Percentiles rank a stretch among this genome's conserved stretches.
Conservation (phyloP, 2,888 invertebrate genomes). For the Coelinius sp. region DNA sequence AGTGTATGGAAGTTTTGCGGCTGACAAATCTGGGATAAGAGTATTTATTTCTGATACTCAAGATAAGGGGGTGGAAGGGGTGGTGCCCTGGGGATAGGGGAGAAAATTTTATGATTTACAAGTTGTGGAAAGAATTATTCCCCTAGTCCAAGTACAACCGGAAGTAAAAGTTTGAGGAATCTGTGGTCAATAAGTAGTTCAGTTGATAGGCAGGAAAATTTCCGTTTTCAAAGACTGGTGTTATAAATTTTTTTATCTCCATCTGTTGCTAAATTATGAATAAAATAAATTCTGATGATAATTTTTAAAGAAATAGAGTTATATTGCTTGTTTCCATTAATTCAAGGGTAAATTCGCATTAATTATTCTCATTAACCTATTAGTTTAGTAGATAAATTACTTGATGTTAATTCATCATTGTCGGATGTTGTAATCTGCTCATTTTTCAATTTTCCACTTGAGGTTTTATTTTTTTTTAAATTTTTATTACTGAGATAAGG, state of each 20-base stretch:
- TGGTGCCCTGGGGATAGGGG: not conserved
- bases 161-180: not conserved
- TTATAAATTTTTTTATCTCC: not conserved
- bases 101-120: not conserved
- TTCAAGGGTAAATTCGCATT: not conserved
- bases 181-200: not conserved
- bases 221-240: not conserved
- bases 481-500: not conserved
- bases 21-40: constrained; percentile 13
- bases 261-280: not conserved
- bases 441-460: constrained; percentile 22
- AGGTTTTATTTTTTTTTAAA: not conserved
- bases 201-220: not conserved
- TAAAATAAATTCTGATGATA: not conserved
- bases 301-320: not conserved
- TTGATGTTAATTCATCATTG: not conserved
- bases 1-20: constrained; percentile 13
- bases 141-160: not conserved
- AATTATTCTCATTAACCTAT: not conserved
- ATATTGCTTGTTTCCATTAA: no score
- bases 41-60: constrained; percentile 18
- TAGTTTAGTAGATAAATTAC: constrained; percentile 3
- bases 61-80: not conserved
- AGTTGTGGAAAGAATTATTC: not conserved
- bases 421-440: not conserved